Conservation (phyloP, 2,888 invertebrate species). For the Choreutis nemorana region DNA sequence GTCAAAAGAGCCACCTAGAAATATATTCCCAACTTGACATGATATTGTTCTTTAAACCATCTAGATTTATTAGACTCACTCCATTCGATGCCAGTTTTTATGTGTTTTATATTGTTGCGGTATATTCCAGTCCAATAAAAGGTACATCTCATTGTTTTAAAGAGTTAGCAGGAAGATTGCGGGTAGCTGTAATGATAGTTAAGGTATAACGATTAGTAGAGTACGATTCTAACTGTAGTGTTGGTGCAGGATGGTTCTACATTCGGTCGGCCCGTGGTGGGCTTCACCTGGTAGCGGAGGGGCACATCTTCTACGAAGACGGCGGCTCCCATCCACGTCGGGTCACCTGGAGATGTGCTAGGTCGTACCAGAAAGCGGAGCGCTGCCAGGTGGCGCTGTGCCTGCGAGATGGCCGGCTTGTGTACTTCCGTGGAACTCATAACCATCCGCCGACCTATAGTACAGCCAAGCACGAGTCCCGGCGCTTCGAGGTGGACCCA, state of each 20-base stretch:
- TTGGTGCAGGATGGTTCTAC: constrained; percentile 59
- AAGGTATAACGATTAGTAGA: no score
- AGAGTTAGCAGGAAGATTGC: no score
- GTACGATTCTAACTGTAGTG: constrained; percentile 16
- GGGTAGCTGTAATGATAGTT: no score
- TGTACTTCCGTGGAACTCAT: constrained; percentile 53
- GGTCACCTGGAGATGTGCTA: constrained; percentile 57
- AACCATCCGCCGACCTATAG: constrained; percentile 57
- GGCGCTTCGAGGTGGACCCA: constrained; percentile 54
- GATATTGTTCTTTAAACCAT: no score
- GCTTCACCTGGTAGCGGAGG: constrained; percentile 51
- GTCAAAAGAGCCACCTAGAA: no score
- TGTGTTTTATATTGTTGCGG: no score
- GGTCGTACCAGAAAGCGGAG: constrained; percentile 58
- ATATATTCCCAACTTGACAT: no score
- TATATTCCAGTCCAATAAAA: no score
- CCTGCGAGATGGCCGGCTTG: constrained; percentile 52
- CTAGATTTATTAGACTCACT: no score
- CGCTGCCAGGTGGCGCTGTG: constrained; percentile 58
- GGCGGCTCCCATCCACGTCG: constrained; percentile 56
- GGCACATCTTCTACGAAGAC: constrained; percentile 61
- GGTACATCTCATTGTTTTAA: no score
- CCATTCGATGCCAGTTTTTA: no score
- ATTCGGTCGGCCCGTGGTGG: constrained; percentile 58
- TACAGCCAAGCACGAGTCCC: constrained; percentile 50